Conservation (phyloP, 2,888 invertebrate genomes). For the Acrobasis suavella region DNA sequence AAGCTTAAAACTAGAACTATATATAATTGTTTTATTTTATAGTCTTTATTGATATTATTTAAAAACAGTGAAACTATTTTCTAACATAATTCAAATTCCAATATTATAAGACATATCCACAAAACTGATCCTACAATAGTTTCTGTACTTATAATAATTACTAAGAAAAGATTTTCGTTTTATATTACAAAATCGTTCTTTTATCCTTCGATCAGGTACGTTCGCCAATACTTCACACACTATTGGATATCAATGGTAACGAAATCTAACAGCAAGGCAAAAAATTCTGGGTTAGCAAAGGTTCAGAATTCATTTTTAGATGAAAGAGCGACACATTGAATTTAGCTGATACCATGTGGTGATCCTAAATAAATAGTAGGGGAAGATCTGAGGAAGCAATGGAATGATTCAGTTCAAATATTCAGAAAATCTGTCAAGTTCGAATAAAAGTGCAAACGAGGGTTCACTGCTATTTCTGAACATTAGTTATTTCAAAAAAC, state of each 20-base stretch:
- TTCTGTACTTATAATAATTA: no score
- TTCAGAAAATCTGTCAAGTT: slow-evolving; percentile 4
- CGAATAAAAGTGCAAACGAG: background rate
- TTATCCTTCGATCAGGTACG: background rate
- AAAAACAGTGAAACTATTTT: no score
- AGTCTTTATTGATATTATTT: no score
- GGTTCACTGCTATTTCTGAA: background rate
- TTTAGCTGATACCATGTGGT: slow-evolving; percentile 14
- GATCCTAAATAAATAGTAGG: slow-evolving; percentile 28
- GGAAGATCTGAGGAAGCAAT: slow-evolving; percentile 23
- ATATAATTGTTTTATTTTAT: no score
- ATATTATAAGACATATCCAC: no score
- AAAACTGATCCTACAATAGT: no score
- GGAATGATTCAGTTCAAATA: slow-evolving; percentile 26
- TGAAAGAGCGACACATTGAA: slow-evolving; percentile 16
- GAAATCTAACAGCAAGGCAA: background rate
- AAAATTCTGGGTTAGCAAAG: background rate
- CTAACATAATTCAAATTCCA: no score
- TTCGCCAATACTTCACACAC: background rate
- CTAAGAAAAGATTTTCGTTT: background rate
- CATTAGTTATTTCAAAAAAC: no score
- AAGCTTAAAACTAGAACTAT: no score
- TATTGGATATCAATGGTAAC: background rate
- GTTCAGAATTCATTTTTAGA: background rate
- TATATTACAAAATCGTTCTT: background rate